Conservation (phyloP, 2,888 invertebrate genomes). For the Tuberolachnus salignus region DNA sequence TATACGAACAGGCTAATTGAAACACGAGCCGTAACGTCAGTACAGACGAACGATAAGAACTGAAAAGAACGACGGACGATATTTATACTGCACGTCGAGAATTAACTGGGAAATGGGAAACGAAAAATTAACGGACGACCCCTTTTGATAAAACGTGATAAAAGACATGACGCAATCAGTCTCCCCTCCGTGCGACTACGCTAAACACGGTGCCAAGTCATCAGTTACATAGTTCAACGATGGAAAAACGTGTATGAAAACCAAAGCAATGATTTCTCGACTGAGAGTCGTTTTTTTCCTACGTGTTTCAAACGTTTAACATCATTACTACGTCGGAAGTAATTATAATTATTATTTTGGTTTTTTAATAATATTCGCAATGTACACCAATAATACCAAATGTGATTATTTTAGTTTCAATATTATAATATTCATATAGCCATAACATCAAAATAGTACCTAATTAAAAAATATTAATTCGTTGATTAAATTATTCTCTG, state of each 20-base stretch:
- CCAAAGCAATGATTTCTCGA: conserved; percentile 19
- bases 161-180: conserved; percentile 32
- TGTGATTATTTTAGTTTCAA: too few species aligned
- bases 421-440: too few species aligned
- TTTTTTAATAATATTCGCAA: too few species aligned
- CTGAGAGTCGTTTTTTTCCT: not conserved
- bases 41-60: not conserved
- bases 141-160: conserved; percentile 54
- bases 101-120: conserved; percentile 14
- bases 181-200: not conserved
- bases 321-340: too few species aligned
- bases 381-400: too few species aligned
- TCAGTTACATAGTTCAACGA: conserved; percentile 1
- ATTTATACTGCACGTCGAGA: not conserved
- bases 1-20: not conserved
- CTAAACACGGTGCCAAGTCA: conserved; percentile 43
- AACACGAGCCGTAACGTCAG: not conserved
- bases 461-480: too few species aligned
- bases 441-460: too few species aligned
- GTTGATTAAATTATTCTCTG: too few species aligned
- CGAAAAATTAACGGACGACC: conserved; percentile 54
- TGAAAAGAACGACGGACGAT: conserved; percentile 3
- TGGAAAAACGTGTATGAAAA: conserved; percentile 19
- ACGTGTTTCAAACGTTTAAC: too few species aligned
- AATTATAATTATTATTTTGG: too few species aligned